phyloP scores from a whole-genome alignment of 2,888 invertebrate genomes.

The Ophion obscuratus region DNA sequence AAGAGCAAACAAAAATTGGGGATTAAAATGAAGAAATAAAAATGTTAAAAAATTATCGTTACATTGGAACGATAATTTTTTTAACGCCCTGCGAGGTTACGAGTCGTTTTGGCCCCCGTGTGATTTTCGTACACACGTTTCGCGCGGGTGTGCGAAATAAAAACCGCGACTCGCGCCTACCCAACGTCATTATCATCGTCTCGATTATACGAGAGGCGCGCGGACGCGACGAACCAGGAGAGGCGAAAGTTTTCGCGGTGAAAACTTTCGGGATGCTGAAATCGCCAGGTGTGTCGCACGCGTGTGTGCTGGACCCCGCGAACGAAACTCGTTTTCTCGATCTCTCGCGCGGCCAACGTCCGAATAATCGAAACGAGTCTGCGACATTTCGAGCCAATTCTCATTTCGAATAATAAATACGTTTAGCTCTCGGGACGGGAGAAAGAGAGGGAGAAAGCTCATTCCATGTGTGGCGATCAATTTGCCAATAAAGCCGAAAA shows the following conservation, averaged over 20 bases:
- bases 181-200: neutral
- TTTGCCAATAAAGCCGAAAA: neutral
- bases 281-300: slow-evolving; percentile 54
- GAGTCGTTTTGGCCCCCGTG: slow-evolving; percentile 30
- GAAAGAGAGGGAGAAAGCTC: neutral
- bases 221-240: slow-evolving; percentile 2
- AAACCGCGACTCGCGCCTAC: slow-evolving; percentile 44
- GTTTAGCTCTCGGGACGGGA: slow-evolving; percentile 13
- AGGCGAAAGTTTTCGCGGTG: slow-evolving; percentile 66
- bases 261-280: slow-evolving; percentile 62
- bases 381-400: slow-evolving; percentile 46
- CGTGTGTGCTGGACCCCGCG: slow-evolving; percentile 40
- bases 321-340: slow-evolving; percentile 61
- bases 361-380: slow-evolving; percentile 45
- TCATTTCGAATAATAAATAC: slow-evolving; percentile 45
- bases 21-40: too few relatives aligned
- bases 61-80: neutral
- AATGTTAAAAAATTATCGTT: too few relatives aligned
- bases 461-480: neutral
- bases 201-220: slow-evolving; percentile 13
- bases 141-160: slow-evolving; percentile 34
- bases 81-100: slow-evolving; percentile 33
- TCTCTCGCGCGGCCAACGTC: slow-evolving; percentile 58
- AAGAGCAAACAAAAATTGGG: too few relatives aligned
- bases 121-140: slow-evolving; percentile 17